phyloP scores from a whole-genome alignment of 2,888 invertebrate species.

The Mycalesis mineus region DNA sequence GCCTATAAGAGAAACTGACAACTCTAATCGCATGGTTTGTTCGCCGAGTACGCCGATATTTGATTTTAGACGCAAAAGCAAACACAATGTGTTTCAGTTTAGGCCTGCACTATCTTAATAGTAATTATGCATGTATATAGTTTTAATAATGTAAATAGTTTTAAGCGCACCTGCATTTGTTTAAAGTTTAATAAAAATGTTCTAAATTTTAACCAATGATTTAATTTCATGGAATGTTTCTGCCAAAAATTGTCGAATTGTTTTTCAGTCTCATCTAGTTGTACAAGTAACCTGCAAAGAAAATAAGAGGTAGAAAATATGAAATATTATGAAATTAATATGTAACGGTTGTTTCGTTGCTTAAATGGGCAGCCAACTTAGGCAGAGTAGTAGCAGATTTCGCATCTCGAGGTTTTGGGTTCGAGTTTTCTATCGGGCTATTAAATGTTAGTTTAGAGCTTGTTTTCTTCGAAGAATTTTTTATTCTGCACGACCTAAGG shows the following conservation, averaged over 20 bases:
- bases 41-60: slow-evolving; percentile 68
- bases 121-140: neutral
- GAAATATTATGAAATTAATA: too few species aligned
- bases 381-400: too few species aligned
- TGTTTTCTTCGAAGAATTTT: too few species aligned
- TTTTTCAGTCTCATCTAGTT: slow-evolving; percentile 95
- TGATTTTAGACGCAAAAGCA: slow-evolving; percentile 57
- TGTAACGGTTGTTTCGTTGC: too few species aligned
- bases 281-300: slow-evolving; percentile 87
- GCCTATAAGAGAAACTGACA: slow-evolving; percentile 56
- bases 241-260: slow-evolving; percentile 97
- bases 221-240: slow-evolving; percentile 91
- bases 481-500: too few species aligned
- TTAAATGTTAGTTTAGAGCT: too few species aligned
- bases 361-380: too few species aligned
- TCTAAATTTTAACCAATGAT: slow-evolving; percentile 92
- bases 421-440: too few species aligned
- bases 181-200: slow-evolving; percentile 97
- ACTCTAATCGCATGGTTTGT: slow-evolving; percentile 44
- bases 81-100: slow-evolving; percentile 56
- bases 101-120: slow-evolving; percentile 52
- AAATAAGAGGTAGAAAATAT: too few species aligned
- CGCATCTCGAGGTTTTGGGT: too few species aligned
- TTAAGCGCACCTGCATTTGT: slow-evolving; percentile 84
- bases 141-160: neutral